Conservation (phyloP, 2,888 invertebrate species). For the Philereme transversata region DNA sequence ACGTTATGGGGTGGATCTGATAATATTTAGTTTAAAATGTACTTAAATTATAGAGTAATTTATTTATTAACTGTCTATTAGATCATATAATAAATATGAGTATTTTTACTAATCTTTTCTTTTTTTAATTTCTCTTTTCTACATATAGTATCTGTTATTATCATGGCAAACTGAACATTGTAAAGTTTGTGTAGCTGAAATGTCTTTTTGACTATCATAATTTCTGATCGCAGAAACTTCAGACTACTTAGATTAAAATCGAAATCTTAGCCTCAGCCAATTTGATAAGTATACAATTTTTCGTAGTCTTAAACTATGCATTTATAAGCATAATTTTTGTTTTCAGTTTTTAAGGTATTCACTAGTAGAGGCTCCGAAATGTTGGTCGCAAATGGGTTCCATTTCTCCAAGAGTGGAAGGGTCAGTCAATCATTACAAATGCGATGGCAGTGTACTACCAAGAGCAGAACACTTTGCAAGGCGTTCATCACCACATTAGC, state of each 20-base stretch:
- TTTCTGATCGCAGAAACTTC: too few species aligned
- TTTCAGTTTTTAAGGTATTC: slow-evolving; percentile 7
- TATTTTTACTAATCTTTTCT: too few species aligned
- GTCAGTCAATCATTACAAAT: slow-evolving; percentile 7
- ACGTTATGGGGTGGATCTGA: neutral
- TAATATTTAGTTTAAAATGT: neutral
- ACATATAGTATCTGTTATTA: too few species aligned
- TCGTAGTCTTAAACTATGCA: too few species aligned
- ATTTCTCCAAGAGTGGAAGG: slow-evolving; percentile 16
- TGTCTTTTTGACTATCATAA: too few species aligned
- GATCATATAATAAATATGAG: neutral
- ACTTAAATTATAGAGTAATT: neutral
- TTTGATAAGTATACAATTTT: too few species aligned
- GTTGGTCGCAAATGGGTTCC: slow-evolving; percentile 15
- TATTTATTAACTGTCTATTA: neutral
- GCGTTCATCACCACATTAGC: slow-evolving; percentile 31
- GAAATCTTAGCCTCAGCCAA: too few species aligned
- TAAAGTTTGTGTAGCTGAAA: too few species aligned
- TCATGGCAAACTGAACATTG: too few species aligned
- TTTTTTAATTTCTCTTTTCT: too few species aligned
- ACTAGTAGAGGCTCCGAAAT: slow-evolving; percentile 16
- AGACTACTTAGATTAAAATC: too few species aligned
- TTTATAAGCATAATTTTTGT: neutral
- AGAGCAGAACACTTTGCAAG: slow-evolving; percentile 30
- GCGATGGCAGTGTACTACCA: slow-evolving; percentile 30